Evolutionary conservation across 2,113 vertebrate species (phyloP).

Genomic region (Protomyctophum bolini): DNA sequence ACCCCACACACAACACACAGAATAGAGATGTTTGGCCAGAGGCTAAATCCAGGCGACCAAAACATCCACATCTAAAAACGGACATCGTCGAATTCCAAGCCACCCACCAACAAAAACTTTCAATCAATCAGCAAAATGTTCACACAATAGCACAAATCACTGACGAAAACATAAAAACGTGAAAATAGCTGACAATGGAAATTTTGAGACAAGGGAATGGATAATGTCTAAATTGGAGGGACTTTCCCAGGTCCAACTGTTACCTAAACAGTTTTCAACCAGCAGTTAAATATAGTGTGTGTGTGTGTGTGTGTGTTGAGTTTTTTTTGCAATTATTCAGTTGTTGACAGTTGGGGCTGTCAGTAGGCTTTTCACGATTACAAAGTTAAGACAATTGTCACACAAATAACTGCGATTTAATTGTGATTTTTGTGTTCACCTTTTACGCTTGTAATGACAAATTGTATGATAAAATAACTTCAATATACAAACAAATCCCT

Average conservation of each 20-base stretch:
- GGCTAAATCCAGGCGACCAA: conserved; percentile 21
- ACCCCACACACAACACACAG: neutral
- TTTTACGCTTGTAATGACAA: too few species aligned
- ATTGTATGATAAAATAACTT: too few species aligned
- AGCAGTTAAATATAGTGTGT: conserved; percentile 42
- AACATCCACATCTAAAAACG: conserved; percentile 40
- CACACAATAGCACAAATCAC: neutral
- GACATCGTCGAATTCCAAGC: conserved; percentile 45
- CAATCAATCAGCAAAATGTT: conserved; percentile 27
- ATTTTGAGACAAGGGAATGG: conserved; percentile 41
- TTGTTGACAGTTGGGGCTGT: conserved; percentile 21
- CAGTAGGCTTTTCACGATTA: too few species aligned
- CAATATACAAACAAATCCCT: too few species aligned
- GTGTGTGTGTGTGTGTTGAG: conserved; percentile 14
- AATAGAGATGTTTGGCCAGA: neutral
- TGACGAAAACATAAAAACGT: neutral
- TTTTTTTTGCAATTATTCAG: neutral
- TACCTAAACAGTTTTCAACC: conserved; percentile 73
- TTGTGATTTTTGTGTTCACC: too few species aligned
- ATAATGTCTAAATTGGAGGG: conserved; percentile 53
- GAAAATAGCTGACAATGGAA: conserved; percentile 50
- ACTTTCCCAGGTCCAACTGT: conserved; percentile 67
- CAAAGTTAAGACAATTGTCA: too few species aligned
- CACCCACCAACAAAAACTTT: conserved; percentile 18
- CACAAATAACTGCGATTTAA: too few species aligned